Base-by-base conservation (phyloP, 1,140 invertebrate species). In the Caenorhabditis latens region DNA sequence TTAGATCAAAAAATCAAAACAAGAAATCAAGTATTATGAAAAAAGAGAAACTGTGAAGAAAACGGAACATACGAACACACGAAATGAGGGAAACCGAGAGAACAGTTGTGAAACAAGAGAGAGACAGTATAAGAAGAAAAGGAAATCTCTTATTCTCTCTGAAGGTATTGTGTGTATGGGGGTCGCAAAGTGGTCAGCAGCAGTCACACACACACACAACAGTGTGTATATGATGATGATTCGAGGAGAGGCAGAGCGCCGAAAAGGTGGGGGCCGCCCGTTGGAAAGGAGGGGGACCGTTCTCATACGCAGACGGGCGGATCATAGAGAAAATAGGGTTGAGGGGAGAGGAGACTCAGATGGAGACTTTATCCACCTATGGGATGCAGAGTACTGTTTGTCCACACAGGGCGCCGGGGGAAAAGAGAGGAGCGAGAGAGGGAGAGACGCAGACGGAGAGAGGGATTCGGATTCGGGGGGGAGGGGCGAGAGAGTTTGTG, bases 141-240 rank as follows among this genome's bases (percentile, higher is more conserved):
- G 14, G n/a, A 14, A 63, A 40, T 11, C 32, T 21, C 11, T 63
- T 58, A 9, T 53, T 53, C 50, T 53, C 16, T 65, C 63, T 65
- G 7, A 79, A 79, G 71, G 71, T 79, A 79, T 79, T 79, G 71
- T 79, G n/a, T 21, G 14, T 46, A 11, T n/a, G 14, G 71, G 71
- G 71, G 71, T 79, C 71, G 71, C 71, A 79, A 79, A 79, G 71
- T 79, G 71, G 71, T 79, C 71, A 79, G 71, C 46, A 50, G 67
- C 71, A 50, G 43, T 24, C 19, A 21, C 71, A 24, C 46, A 50
- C 50, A 53, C 50, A 53, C 13, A 32, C 13, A 6, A 9, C 40
- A 46, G 19, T 24, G 43, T 79, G 71, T 79, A 79, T 79, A 79
- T 79, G 71, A 79, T 79, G 71, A 79, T 79, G 71, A 79, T 79